These are phyloP conservation scores for Triops longicaudatus DNA, from an alignment of 1,140 invertebrate genomes.

Conservation along the genomic window DNA sequence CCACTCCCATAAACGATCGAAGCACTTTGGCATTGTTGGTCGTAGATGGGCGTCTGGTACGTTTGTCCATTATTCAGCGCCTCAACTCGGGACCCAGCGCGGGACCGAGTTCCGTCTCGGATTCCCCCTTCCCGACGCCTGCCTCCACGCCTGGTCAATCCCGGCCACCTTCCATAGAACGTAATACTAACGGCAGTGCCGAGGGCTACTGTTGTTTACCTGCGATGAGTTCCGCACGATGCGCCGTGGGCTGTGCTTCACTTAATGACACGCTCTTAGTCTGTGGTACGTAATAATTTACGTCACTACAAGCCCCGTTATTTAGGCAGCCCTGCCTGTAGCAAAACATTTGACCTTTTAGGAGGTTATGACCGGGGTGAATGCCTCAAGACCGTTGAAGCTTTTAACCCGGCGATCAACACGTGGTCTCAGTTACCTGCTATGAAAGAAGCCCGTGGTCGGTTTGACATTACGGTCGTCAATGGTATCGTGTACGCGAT, in stretches of 20 bases:
- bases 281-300: slow-evolving; percentile 51
- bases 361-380: slow-evolving; percentile 79
- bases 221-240: slow-evolving; percentile 58
- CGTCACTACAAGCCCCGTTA: background rate
- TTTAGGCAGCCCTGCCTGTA: background rate
- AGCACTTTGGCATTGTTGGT: slow-evolving; percentile 57
- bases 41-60: slow-evolving; percentile 51
- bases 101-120: slow-evolving; percentile 8
- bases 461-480: slow-evolving; percentile 62
- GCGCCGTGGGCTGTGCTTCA: slow-evolving; percentile 63
- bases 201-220: slow-evolving; percentile 54
- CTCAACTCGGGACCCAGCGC: slow-evolving; percentile 44
- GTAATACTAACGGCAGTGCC: slow-evolving; percentile 32
- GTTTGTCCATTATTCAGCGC: slow-evolving; percentile 54
- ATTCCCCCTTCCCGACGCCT: background rate
- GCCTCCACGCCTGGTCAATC: slow-evolving; percentile 29
- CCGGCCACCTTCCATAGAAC: slow-evolving; percentile 25
- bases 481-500: slow-evolving; percentile 61
- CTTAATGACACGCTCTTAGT: slow-evolving; percentile 59
- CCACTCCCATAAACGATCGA: slow-evolving; percentile 39
- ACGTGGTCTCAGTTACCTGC: slow-evolving; percentile 54
- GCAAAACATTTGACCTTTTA: slow-evolving; percentile 37
- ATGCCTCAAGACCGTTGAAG: slow-evolving; percentile 65
- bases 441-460: slow-evolving; percentile 61
- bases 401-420: slow-evolving; percentile 59